Percentiles rank a stretch among this genome's conserved stretches.
phyloP scores from a whole-genome alignment of 2,113 vertebrate species.

The Macquaria ambigua region DNA sequence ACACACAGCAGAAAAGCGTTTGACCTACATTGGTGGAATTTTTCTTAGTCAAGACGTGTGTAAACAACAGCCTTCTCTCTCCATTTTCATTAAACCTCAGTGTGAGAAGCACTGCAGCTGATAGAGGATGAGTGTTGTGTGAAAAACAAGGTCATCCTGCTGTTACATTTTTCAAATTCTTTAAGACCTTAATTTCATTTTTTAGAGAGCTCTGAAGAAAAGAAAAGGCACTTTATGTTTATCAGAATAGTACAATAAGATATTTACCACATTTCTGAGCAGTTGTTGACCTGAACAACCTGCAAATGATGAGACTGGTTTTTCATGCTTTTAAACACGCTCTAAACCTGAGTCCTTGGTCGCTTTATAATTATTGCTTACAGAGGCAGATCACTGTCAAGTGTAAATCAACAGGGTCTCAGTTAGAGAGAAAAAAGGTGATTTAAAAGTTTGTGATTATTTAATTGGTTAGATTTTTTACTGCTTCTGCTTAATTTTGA shows the following conservation, averaged over 20 bases:
- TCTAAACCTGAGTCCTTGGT: neutral
- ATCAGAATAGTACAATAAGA: neutral
- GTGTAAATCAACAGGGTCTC: neutral
- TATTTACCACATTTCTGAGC: neutral
- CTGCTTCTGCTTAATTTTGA: neutral
- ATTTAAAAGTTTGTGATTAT: neutral
- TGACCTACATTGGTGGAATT: conserved; percentile 65
- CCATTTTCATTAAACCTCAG: conserved; percentile 25
- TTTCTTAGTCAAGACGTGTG: conserved; percentile 41
- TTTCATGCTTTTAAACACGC: neutral
- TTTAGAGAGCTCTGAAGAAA: neutral
- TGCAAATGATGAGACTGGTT: neutral
- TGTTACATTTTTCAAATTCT: conserved; percentile 45
- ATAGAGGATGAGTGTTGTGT: conserved; percentile 2
- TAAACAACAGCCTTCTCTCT: conserved; percentile 48
- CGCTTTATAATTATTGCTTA: neutral
- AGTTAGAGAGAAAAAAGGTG: neutral
- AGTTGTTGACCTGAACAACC: neutral
- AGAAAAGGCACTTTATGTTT: neutral
- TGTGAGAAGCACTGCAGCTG: conserved; percentile 13
- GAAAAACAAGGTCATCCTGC: conserved; percentile 38
- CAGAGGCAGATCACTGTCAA: neutral
- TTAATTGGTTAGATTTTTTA: neutral
- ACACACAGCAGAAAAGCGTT: conserved; percentile 51
- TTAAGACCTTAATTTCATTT: conserved; percentile 3